Evolutionary conservation across 1,140 invertebrate species (phyloP).

Genomic region (Venustaconcha ellipsiformis): DNA sequence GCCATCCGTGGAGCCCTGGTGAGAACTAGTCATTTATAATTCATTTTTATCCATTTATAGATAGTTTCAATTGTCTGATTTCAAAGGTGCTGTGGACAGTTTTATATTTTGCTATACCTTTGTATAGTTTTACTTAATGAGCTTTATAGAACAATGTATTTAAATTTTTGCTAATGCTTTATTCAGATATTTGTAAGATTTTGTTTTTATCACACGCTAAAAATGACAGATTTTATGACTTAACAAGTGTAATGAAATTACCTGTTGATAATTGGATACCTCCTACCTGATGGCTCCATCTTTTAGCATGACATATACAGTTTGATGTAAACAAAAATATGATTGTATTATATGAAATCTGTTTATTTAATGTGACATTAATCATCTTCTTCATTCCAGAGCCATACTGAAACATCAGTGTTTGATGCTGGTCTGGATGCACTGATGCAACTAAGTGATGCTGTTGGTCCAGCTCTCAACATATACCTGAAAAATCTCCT

Average conservation of each 20-base stretch:
- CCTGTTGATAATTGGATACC: neutral
- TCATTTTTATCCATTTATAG: neutral
- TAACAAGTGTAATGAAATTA: too few relatives aligned
- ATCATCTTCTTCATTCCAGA: slow-evolving; percentile 43
- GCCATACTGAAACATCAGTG: slow-evolving; percentile 53
- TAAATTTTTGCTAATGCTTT: neutral
- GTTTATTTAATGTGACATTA: neutral
- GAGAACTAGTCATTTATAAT: slow-evolving; percentile 20
- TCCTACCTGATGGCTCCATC: neutral
- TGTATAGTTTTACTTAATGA: neutral
- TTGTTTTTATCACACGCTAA: too few relatives aligned
- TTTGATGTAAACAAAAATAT: neutral
- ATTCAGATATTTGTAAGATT: too few relatives aligned
- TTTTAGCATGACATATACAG: neutral
- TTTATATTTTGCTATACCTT: neutral
- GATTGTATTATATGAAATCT: neutral
- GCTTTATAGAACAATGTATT: neutral
- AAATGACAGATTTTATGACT: too few relatives aligned
- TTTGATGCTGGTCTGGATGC: slow-evolving; percentile 64
- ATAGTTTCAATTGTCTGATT: neutral
- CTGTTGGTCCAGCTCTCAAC: slow-evolving; percentile 62
- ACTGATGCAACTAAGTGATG: slow-evolving; percentile 60
- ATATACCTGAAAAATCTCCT: slow-evolving; percentile 64
- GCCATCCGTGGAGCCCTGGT: slow-evolving; percentile 63
- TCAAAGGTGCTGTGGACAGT: neutral